Evolutionary conservation across 2,888 invertebrate genomes (phyloP), one percentile per base, ranked within the genome.

Genomic region (Belgica antarctica): DNA sequence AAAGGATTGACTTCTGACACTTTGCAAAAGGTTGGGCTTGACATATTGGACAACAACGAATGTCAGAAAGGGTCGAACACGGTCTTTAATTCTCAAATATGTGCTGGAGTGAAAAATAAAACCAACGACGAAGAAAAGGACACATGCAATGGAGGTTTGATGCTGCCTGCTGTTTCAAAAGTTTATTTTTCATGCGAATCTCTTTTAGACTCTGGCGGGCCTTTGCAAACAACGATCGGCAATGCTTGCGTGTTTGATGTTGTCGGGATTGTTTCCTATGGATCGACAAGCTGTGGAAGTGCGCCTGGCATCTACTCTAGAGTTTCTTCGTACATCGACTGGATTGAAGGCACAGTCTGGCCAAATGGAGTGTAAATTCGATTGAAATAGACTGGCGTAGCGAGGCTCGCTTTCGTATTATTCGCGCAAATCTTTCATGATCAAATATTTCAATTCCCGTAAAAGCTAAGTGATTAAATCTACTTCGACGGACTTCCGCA

Each of bases 1-100:
- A 12, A 34, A 34, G 74, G 72, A 10, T 62, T 66, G 4, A 76
- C 76, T 61, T 80, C 81, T 1, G 75, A 80, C 71, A 73, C 74
- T 1, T 72, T 82, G 71, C 76, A 77, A 46, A 81, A 81, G 73
- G 82, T 82, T 1, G 75, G 76, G 25, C 72, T 82, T 12, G 74
- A 77, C 34, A 73, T 79, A 27, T 75, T 78, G 5, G 73, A 75
- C 52, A 77, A 77, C 71, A 73, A 74, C 24, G 71, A 72, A 4
- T 80, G 79, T 70, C 75, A 76, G 22, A 72, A 75, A 15, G 78
- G 78, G 72, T 74, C 74, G 24, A 57, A 57, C 74, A 74, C 10
- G 75, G 74, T 22, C 81, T 81, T 1, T 78, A 81, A 12, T 71
- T 66, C 66, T n/a, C 22, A 63, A 15, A 28, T 41, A 2, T 36